Base-by-base conservation (phyloP, 2,797 vertebrate genomes). In the Xiphophorus birchmanni region DNA sequence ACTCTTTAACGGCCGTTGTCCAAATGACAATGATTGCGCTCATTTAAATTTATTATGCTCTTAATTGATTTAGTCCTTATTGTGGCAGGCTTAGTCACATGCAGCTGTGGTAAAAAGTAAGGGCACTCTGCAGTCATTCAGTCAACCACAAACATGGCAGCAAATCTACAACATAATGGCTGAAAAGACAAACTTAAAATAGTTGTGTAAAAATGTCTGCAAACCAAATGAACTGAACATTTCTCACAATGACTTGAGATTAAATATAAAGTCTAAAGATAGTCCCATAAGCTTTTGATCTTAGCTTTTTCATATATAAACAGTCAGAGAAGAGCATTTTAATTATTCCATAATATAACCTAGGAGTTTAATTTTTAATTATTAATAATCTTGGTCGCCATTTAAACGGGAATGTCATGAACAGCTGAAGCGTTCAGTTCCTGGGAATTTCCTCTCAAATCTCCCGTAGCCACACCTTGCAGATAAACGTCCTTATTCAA, bases 381-480 rank as follows among this genome's bases (percentile, higher is more conserved):
- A 35, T 69, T 69, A 69, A 11, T 26, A 5, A 40, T 44, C 5
- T 73, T 47, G 44, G 42, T 73, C 1, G 3, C 18, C 32, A 11
- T 72, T 72, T n/a, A 15, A 72, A 29, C 84, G 82, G 86, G 86
- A 93, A 92, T 86, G 81, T 83, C 2, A 71, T 23, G 23, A 91
- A 93, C 91, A 74, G 86, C 91, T 90, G 90, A 93, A 93, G 86
- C 83, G 89, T 89, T 93, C 82, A 65, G 84, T 84, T 85, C 80
- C 89, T 92, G 93, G 90, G 91, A 91, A 88, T 93, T 95, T 95
- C 90, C 91, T 93, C 89, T 83, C 60, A 74, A 82, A 85, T 84
- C 88, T 86, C 72, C 71, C 42, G 37, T n/a, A 47, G 78, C 82
- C 82, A 74, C 86, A 69, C 92, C 89, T 88, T 84, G 67, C 73